phyloP scores from a whole-genome alignment of 2,797 vertebrate species.

The Eidolon dupreanum region DNA sequence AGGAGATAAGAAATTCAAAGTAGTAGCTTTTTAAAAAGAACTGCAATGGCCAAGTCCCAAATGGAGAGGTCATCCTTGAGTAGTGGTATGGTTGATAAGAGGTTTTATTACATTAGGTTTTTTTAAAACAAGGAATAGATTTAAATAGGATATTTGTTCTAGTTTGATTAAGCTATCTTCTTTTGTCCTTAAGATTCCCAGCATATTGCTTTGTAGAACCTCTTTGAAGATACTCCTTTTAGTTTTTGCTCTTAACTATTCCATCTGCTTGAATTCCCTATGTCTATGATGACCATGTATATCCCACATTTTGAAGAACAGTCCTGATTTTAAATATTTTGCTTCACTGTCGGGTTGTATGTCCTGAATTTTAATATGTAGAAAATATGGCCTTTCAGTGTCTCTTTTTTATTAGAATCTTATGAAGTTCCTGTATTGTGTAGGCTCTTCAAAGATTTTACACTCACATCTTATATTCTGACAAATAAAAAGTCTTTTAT shows the following conservation, averaged over 20 bases:
- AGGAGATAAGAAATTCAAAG: slow-evolving; percentile 30
- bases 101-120: background rate
- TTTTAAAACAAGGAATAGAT: background rate
- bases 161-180: slow-evolving; percentile 8
- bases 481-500: slow-evolving; percentile 17
- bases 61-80: background rate
- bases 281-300: background rate
- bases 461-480: background rate
- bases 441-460: background rate
- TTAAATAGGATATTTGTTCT: slow-evolving; percentile 18
- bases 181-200: slow-evolving; percentile 7
- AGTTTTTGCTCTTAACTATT: slow-evolving; percentile 37
- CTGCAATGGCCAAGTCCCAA: background rate
- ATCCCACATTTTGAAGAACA: background rate
- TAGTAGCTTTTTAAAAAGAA: slow-evolving; percentile 28
- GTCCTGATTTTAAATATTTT: slow-evolving; percentile 48
- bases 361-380: slow-evolving; percentile 24
- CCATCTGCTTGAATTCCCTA: background rate
- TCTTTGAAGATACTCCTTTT: slow-evolving; percentile 35
- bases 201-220: background rate
- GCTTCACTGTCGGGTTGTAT: background rate
- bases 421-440: slow-evolving; percentile 9
- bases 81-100: slow-evolving; percentile 9
- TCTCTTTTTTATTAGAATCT: background rate
- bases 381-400: background rate